Evolutionary conservation across 2,888 invertebrate genomes (phyloP).

Genomic region (Trichopria drosophilae): DNA sequence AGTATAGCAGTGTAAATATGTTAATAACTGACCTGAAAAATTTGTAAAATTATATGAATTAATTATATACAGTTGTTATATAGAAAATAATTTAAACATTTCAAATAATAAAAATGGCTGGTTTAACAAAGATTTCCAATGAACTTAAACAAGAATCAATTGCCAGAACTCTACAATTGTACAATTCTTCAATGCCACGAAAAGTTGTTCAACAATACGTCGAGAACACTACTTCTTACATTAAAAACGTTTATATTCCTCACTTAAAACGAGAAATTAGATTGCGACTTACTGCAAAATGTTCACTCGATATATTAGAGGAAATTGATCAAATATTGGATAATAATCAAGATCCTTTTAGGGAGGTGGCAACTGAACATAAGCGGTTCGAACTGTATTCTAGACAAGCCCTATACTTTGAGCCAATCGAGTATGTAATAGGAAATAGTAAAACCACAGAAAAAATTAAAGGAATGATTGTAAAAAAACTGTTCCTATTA

Average conservation of each 20-base stretch:
- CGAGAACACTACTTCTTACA: slow-evolving; percentile 4
- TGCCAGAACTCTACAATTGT: slow-evolving; percentile 12
- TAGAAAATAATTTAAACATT: too few relatives aligned
- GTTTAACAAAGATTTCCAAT: neutral
- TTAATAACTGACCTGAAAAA: slow-evolving; percentile 7
- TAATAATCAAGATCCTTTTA: slow-evolving; percentile 12
- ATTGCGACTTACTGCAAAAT: too few relatives aligned
- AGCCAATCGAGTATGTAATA: slow-evolving; percentile 1
- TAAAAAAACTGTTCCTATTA: slow-evolving; percentile 11
- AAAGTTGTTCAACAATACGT: slow-evolving; percentile 11
- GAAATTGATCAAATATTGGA: slow-evolving; percentile 6
- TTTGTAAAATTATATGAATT: neutral
- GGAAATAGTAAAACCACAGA: neutral
- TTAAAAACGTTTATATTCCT: slow-evolving; percentile 6
- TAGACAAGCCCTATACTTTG: slow-evolving; percentile 9
- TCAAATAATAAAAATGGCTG: too few relatives aligned
- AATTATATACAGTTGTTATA: neutral
- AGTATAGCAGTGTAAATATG: slow-evolving; percentile 10
- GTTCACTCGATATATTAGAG: slow-evolving; percentile 3
- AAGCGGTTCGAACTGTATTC: slow-evolving; percentile 9
- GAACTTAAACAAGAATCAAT: slow-evolving; percentile 7
- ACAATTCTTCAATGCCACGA: slow-evolving; percentile 6
- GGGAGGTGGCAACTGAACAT: slow-evolving; percentile 6
- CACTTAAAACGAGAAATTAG: slow-evolving; percentile 8
- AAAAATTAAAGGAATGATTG: slow-evolving; percentile 1